Base-by-base conservation (phyloP, 2,888 invertebrate species). In the Trachelus tabidus region DNA sequence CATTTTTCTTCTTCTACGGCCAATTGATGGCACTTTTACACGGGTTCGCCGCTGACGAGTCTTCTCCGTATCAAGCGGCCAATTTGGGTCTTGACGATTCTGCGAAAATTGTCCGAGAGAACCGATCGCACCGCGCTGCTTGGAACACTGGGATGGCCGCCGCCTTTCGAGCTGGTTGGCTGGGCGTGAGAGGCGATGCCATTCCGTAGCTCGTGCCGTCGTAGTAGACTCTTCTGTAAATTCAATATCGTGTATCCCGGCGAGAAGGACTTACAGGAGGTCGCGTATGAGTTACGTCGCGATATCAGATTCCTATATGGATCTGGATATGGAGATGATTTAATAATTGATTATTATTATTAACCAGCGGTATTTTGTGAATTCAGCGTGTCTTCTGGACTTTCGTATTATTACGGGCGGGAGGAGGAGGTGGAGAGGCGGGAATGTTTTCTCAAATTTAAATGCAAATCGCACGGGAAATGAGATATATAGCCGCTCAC, bases 151-250 rank as follows among this genome's bases (percentile, higher is more conserved):
- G 71, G 71, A 4, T 15, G 71, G 71, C 71, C 71, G 71, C 71
- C 71, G 71, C 71, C 71, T 71, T 71, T 71, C 71, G 71, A 71
- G 71, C 71, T 34, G 71, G 71, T 31, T 34, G 71, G 71, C 71
- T 71, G 71, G 71, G 71, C 71, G 71, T 71, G 71, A 71, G 71
- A 34, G 71, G 71, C 71, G 71, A 71, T 71, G 71, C 71, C 71
- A 71, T 71, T 71, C 31, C 71, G 34, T 34, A 34, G 71, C 71
- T 71, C 71, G 31, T 71, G 71, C 71, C 71, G 71, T n/a, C 71
- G 33, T 71, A 34, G 71, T 71, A 34, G 71, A 71, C 71, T 34
- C 33, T 34, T 71, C 71, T 71, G 71, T 71, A 71, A 71, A 71
- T 71, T 71, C 71, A 34, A 71, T 71, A 71, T 71, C 71, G 71